Conservation (phyloP, 2,113 vertebrate genomes). For the Odobenus rosmarus region DNA sequence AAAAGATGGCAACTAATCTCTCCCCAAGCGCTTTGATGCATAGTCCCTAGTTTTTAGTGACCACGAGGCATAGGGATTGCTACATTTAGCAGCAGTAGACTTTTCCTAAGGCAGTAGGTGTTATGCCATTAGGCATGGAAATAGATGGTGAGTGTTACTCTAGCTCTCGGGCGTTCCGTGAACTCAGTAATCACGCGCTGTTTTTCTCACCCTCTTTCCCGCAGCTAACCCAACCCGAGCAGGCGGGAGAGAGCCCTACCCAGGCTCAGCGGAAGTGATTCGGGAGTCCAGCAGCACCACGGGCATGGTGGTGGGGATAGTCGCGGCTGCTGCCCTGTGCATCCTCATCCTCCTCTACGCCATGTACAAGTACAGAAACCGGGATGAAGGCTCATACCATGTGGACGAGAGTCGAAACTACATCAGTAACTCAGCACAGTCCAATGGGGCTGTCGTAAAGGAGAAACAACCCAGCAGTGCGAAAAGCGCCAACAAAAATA, state of each 20-base stretch:
- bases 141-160: not conserved
- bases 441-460: conserved; percentile 97
- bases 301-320: conserved; percentile 98
- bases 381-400: conserved; percentile 98
- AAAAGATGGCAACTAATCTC: not conserved
- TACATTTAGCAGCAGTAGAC: accelerated
- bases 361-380: conserved; percentile 99
- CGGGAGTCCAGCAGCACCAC: conserved; percentile 98
- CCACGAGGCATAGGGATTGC: accelerated
- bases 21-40: not conserved
- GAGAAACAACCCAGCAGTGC: conserved; percentile 95
- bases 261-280: conserved; percentile 94
- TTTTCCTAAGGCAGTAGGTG: not conserved
- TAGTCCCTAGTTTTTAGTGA: not conserved
- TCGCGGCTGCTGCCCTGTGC: conserved; percentile 96
- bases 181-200: conserved; percentile 71
- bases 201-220: conserved; percentile 77
- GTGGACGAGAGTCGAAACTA: conserved; percentile 99
- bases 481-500: conserved; percentile 96
- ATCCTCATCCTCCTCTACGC: conserved; percentile 99
- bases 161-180: not conserved
- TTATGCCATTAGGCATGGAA: not conserved
- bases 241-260: conserved; percentile 89
- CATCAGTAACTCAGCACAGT: conserved; percentile 99
- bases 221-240: conserved; percentile 95